phyloP scores from a whole-genome alignment of 2,113 vertebrate species.

The Odontesthes bonariensis region DNA sequence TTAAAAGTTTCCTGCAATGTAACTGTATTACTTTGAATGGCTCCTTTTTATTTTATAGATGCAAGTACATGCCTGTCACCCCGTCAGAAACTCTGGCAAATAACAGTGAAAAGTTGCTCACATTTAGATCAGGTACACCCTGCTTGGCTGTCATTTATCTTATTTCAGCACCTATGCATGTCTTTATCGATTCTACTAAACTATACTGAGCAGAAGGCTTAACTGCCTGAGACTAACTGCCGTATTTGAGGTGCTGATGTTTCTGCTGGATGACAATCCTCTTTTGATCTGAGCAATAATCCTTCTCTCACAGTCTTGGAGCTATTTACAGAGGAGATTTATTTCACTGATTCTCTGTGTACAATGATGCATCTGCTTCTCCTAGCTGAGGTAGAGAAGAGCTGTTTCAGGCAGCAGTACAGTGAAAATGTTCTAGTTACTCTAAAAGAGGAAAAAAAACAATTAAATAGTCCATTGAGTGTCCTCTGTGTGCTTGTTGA shows the following conservation, averaged over 20 bases:
- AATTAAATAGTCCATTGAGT: slow-evolving; percentile 55
- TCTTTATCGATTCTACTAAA: slow-evolving; percentile 35
- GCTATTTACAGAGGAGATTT: slow-evolving; percentile 78
- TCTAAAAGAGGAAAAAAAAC: slow-evolving; percentile 22
- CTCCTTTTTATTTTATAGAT: slow-evolving; percentile 40
- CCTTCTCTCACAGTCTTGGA: slow-evolving; percentile 65
- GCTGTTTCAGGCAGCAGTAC: slow-evolving; percentile 56
- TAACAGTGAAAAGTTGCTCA: slow-evolving; percentile 18
- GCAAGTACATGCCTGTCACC: slow-evolving; percentile 23
- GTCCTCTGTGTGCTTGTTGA: slow-evolving; percentile 51
- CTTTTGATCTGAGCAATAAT: slow-evolving; percentile 75
- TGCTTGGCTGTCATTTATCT: slow-evolving; percentile 24
- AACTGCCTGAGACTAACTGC: slow-evolving; percentile 68
- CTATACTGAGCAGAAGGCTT: slow-evolving; percentile 37
- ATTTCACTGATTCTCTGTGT: slow-evolving; percentile 72
- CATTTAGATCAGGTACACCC: slow-evolving; percentile 16
- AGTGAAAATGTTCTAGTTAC: slow-evolving; percentile 37
- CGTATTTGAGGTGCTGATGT: slow-evolving; percentile 62
- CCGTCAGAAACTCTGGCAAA: slow-evolving; percentile 13
- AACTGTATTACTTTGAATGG: slow-evolving; percentile 33
- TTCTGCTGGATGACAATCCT: slow-evolving; percentile 56
- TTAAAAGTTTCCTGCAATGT: slow-evolving; percentile 19
- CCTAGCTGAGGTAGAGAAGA: slow-evolving; percentile 63
- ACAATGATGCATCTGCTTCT: slow-evolving; percentile 69
- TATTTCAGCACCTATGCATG: slow-evolving; percentile 30